Conservation (phyloP, 2,888 invertebrate species). For the Ditula angustiorana region DNA sequence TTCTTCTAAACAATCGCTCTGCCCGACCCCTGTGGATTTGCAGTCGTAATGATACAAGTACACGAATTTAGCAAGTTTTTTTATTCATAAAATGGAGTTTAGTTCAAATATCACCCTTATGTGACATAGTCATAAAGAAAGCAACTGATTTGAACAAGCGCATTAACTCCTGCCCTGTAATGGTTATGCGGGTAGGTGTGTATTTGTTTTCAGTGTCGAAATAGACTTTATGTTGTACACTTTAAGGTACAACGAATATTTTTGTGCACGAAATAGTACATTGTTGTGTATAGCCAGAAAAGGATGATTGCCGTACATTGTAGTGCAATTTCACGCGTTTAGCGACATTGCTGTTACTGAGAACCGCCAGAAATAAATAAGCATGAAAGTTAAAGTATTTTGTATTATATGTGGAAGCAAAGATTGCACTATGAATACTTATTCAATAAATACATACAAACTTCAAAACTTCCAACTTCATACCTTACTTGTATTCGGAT, state of each 20-base stretch:
- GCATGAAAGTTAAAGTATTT: constrained; percentile 16
- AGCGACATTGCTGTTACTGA: constrained; percentile 36
- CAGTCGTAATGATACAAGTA: constrained; percentile 21
- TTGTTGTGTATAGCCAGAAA: constrained; percentile 22
- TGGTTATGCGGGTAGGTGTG: constrained; percentile 4
- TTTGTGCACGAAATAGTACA: not conserved
- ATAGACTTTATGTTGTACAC: not conserved
- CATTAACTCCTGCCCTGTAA: not conserved
- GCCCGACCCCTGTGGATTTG: constrained; percentile 27
- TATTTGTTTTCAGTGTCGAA: not conserved
- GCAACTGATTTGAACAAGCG: not conserved
- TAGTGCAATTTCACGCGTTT: constrained; percentile 41
- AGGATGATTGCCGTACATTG: constrained; percentile 41
- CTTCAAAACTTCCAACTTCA: too few species aligned
- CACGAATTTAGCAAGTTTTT: constrained; percentile 6
- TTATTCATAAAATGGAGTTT: not conserved
- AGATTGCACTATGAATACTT: too few species aligned
- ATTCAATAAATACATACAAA: too few species aligned
- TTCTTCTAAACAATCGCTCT: constrained; percentile 34
- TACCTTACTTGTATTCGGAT: too few species aligned
- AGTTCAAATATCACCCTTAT: not conserved
- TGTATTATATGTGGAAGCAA: constrained; percentile 2
- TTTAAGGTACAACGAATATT: not conserved
- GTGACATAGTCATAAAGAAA: not conserved
- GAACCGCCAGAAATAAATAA: constrained; percentile 27